Conservation (phyloP, 1,140 invertebrate species). For the Bacillus rossius region DNA sequence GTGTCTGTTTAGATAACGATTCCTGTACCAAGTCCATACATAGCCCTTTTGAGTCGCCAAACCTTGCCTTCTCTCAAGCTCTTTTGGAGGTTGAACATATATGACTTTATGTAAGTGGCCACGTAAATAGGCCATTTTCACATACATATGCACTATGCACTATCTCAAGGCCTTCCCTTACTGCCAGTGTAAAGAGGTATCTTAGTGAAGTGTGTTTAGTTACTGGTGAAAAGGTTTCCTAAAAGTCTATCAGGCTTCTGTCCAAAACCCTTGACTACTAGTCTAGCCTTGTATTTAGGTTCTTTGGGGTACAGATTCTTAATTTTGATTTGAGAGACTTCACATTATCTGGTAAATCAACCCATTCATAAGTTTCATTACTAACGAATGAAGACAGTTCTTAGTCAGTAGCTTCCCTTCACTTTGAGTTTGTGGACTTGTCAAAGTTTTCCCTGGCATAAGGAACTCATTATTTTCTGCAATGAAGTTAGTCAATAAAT, state of each 20-base stretch:
- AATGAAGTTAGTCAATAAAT: too few relatives aligned
- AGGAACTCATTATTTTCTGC: background rate
- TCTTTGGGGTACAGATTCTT: background rate
- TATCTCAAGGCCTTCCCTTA: constrained; percentile 11
- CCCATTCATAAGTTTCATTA: background rate
- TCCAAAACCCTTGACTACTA: constrained; percentile 18
- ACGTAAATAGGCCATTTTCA: constrained; percentile 42
- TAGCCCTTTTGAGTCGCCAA: constrained; percentile 11
- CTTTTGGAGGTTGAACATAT: constrained; percentile 39
- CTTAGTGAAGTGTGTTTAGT: constrained; percentile 23
- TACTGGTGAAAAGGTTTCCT: constrained; percentile 31
- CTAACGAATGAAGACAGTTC: background rate
- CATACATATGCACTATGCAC: constrained; percentile 38
- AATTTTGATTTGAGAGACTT: background rate
- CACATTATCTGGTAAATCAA: background rate
- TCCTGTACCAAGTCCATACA: constrained; percentile 5
- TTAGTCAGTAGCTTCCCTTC: background rate
- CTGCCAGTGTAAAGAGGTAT: constrained; percentile 23
- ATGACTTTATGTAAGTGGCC: constrained; percentile 39
- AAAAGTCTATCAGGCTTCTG: constrained; percentile 20
- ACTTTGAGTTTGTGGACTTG: too few relatives aligned
- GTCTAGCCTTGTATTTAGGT: constrained; percentile 17
- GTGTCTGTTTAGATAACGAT: too few relatives aligned
- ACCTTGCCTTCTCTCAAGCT: constrained; percentile 19
- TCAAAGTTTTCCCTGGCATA: too few relatives aligned